Evolutionary conservation across 2,888 invertebrate species (phyloP).

Genomic region (Xestobium rufovillosum): DNA sequence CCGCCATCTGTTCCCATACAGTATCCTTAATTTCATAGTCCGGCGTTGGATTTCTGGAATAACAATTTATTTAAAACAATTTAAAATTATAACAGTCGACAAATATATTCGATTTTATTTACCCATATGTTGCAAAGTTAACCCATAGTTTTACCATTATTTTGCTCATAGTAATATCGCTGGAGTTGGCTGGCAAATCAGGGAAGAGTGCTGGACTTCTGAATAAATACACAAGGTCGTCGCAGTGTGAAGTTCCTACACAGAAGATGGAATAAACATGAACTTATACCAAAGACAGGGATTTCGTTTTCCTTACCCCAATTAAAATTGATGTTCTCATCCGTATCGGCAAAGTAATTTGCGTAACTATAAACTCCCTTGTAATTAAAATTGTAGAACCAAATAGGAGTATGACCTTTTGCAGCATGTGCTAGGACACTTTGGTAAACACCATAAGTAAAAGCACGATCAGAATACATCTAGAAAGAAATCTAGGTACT

Average conservation of each 20-base stretch:
- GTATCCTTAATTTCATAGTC: not conserved
- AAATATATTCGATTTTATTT: no score
- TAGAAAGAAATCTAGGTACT: conserved; percentile 25
- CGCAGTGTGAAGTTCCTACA: conserved; percentile 45
- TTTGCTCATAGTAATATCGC: conserved; percentile 38
- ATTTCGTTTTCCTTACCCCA: conserved; percentile 36
- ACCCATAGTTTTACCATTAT: conserved; percentile 42
- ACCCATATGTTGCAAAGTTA: conserved; percentile 46
- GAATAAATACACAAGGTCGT: conserved; percentile 49
- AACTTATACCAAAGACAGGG: conserved; percentile 4
- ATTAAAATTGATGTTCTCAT: conserved; percentile 28
- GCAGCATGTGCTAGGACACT: conserved; percentile 32
- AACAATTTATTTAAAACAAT: no score
- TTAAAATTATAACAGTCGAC: no score
- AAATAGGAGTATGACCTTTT: conserved; percentile 40
- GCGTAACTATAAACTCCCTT: conserved; percentile 42
- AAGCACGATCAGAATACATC: conserved; percentile 47
- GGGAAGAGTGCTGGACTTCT: conserved; percentile 42
- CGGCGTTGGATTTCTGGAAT: conserved; percentile 1
- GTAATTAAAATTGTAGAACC: conserved; percentile 46
- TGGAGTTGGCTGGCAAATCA: conserved; percentile 33
- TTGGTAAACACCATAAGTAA: conserved; percentile 44
- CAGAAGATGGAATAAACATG: conserved; percentile 15
- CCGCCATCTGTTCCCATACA: not conserved
- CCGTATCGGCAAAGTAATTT: conserved; percentile 39